A percentile compares a stretch with the other conserved stretches of the same genome.
Conservation (phyloP, 1,140 invertebrate species). For the Drosophila ambigua region DNA sequence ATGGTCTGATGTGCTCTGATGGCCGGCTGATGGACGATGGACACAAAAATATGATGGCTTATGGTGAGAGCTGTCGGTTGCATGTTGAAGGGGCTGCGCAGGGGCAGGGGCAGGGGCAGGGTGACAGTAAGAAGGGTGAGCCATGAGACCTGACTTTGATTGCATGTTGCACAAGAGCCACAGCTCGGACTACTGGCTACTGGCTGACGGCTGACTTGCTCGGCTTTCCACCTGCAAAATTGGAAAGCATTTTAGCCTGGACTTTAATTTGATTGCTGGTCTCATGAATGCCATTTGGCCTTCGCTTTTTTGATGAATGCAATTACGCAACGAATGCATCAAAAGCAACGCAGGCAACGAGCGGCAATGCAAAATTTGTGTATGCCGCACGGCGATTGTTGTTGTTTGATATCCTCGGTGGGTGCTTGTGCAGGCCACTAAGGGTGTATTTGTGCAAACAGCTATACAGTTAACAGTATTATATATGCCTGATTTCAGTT, state of each 20-base stretch:
- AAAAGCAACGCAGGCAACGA: too few relatives aligned
- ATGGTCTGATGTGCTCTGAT: constrained; percentile 4
- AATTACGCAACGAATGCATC: constrained; percentile 61
- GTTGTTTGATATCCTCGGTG: constrained; percentile 2
- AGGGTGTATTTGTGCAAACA: too few relatives aligned
- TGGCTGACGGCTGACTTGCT: too few relatives aligned
- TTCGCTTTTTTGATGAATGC: constrained; percentile 64
- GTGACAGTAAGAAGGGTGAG: too few relatives aligned
- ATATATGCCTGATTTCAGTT: too few relatives aligned
- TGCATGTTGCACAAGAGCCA: constrained; percentile 3
- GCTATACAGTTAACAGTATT: too few relatives aligned
- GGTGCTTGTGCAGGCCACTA: not conserved
- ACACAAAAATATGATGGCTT: constrained; percentile 44
- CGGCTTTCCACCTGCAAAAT: constrained; percentile 7
- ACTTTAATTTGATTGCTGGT: constrained; percentile 47
- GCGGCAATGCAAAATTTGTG: constrained; percentile 51
- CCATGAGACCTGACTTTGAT: constrained; percentile 11
- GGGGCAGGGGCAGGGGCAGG: too few relatives aligned
- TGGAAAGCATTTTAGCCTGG: constrained; percentile 38
- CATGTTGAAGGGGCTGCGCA: constrained; percentile 10
- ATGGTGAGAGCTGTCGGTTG: constrained; percentile 12
- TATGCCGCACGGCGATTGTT: constrained; percentile 23
- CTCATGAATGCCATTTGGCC: constrained; percentile 39
- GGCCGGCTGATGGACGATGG: constrained; percentile 20
- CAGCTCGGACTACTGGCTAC: too few relatives aligned